Base-by-base conservation (phyloP, 2,797 vertebrate species). In the Crypturellus tataupa region DNA sequence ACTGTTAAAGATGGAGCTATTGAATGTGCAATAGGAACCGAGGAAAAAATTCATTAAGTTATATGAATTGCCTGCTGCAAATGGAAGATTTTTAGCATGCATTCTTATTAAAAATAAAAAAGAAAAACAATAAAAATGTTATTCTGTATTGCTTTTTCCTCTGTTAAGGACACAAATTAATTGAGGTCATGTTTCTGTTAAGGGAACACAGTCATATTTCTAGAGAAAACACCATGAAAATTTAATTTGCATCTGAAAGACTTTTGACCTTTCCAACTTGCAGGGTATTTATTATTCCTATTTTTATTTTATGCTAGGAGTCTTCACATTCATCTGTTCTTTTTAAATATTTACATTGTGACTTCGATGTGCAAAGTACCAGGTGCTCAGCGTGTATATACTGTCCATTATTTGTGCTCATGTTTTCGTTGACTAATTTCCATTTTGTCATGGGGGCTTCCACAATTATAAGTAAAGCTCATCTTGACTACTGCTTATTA, bases 261-360 rank as follows among this genome's bases (percentile, higher is more conserved):
- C 85, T 95, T 95, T 80, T 96, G 95, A 96, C 95, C 96, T 97
- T 96, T 96, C 82, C 83, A 67, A 92, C 79, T 97, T 94, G 42
- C 79, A 93, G 62, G 31, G 14, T 91, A 94, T 96, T 91, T 95
- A 94, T 96, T 95, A 95, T 94, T 89, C 76, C 69, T 81, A 76
- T 94, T 85, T 92, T 92, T 95, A 89, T 92, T 94, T 97, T 94
- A 94, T 53, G 51, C 60, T 81, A 24, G 53, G 47, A 89, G 51
- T 87, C 87, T 70, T 94, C 82, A 86, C 37, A 95, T 92, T 96
- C 67, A 67, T 96, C 87, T 95, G 56, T 91, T 95, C 92, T 95
- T 80, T 95, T 95, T 93, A 96, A 97, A 95, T 96, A 96, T 95
- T 96, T 95, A 94, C 94, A 81, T 59, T 87, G 39, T 70, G 85